phyloP scores from a whole-genome alignment of 2,113 vertebrate species.

The Climacteris rufus region DNA sequence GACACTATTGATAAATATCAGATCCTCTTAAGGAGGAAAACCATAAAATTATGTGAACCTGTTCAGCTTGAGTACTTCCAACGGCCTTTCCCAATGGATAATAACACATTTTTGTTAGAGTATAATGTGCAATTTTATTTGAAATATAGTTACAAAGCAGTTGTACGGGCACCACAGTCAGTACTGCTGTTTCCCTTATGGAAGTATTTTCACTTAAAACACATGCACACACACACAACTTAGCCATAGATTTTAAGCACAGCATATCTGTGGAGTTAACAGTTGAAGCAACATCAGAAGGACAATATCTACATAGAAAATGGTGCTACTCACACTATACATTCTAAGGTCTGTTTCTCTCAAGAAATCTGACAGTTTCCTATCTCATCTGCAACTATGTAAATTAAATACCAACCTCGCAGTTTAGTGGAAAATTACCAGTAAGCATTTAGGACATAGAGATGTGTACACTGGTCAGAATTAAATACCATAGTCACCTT shows the following conservation, averaged over 20 bases:
- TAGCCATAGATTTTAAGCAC: not conserved
- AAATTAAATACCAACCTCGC: not conserved
- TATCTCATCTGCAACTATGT: not conserved
- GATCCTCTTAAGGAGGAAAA: not conserved
- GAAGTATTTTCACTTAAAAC: not conserved
- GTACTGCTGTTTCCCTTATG: not conserved
- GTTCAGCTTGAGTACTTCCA: not conserved
- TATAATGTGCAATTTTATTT: not conserved
- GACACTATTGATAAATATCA: not conserved
- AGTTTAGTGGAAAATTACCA: not conserved
- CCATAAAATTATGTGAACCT: not conserved
- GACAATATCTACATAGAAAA: not conserved
- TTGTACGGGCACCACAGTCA: not conserved
- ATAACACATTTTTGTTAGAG: not conserved
- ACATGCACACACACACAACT: not conserved
- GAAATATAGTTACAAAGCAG: not conserved
- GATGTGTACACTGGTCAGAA: not conserved
- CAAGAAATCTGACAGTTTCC: not conserved
- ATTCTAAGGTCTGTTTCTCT: not conserved
- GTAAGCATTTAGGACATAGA: not conserved
- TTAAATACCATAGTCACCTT: not conserved
- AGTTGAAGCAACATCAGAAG: not conserved
- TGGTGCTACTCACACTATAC: not conserved
- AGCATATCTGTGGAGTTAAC: not conserved
- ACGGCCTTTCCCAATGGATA: not conserved